Base-by-base conservation (phyloP, 2,797 vertebrate species). In the Semaprochilodus insignis region DNA sequence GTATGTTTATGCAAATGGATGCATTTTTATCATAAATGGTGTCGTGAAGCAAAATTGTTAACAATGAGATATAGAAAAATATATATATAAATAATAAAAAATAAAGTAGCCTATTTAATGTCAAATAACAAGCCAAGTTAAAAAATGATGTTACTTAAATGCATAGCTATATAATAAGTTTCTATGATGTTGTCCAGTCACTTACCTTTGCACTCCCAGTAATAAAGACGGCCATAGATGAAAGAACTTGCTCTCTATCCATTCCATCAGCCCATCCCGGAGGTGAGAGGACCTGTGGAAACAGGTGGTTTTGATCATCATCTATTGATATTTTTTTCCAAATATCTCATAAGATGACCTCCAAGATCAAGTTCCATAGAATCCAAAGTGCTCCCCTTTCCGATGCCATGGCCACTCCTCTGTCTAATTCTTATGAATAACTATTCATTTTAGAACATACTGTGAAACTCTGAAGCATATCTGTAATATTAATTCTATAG, bases 231-330 rank as follows among this genome's bases (percentile, higher is more conserved):
- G n/a, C 79, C 23, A 95, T 0, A 0, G 23, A 0, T 44, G 88
- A 82, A 6, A 54, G 0, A 1, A 87, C 0, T 0, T 60, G 11
- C 4, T 94, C 92, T 77, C 60, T 84, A 80, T 92, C 88, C 14
- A 96, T 67, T 73, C 95, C 94, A 71, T 94, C 87, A 1, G 66
- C 87, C 94, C 94, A 95, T 85, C 89, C 92, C 76, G 86, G 70
- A 59, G 86, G 86, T 15, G 7, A 54, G 6, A 93, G n/a, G 19
- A 5, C 31, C 95, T 94, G 66, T 51, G 21, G 10, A 55, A 80
- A 51, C 15, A 80, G 67, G 62, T 55, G 36, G 25, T 2, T 71
- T 2, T 54, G 1, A 54, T 21, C 11, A 52, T 44, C 25, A 52
- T 27, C 27, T 3, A n/a, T 10, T 23, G 17, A 7, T 17, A 2